Conservation (phyloP, 2,797 vertebrate species). For the Crocidura indochinensis region DNA sequence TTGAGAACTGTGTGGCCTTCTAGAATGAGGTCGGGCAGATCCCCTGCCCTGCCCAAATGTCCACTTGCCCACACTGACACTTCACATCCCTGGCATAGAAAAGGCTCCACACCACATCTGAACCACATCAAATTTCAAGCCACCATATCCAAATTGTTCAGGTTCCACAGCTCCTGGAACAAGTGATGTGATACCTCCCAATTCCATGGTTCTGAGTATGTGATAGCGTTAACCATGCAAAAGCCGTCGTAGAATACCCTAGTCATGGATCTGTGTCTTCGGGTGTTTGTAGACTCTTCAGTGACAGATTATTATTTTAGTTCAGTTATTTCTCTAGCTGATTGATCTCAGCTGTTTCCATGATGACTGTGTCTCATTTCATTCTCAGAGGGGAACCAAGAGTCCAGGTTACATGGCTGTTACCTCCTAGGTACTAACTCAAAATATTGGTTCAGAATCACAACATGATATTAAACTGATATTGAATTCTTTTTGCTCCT, state of each 20-base stretch:
- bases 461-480: slow-evolving; percentile 77
- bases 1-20: too few species aligned
- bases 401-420: slow-evolving; percentile 54
- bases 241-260: not conserved
- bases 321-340: slow-evolving; percentile 69
- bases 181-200: too few species aligned
- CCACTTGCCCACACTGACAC: too few species aligned
- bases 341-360: slow-evolving; percentile 51
- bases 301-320: slow-evolving; percentile 39
- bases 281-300: slow-evolving; percentile 27
- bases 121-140: too few species aligned
- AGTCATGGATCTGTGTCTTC: not conserved
- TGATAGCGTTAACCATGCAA: not conserved
- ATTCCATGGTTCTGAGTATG: not conserved
- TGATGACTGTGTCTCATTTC: slow-evolving; percentile 77
- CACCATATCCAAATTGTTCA: too few species aligned
- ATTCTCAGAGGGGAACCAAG: slow-evolving; percentile 78
- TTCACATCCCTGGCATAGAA: too few species aligned
- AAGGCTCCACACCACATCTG: too few species aligned
- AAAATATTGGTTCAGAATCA: slow-evolving; percentile 79
- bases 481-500: slow-evolving; percentile 68
- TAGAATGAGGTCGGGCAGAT: too few species aligned
- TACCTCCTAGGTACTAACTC: slow-evolving; percentile 71
- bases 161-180: too few species aligned
- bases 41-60: too few species aligned